A percentile compares a stretch with the other conserved stretches of the same genome.
Conservation (phyloP, 2,797 vertebrate genomes). For the Taeniopygia guttata region DNA sequence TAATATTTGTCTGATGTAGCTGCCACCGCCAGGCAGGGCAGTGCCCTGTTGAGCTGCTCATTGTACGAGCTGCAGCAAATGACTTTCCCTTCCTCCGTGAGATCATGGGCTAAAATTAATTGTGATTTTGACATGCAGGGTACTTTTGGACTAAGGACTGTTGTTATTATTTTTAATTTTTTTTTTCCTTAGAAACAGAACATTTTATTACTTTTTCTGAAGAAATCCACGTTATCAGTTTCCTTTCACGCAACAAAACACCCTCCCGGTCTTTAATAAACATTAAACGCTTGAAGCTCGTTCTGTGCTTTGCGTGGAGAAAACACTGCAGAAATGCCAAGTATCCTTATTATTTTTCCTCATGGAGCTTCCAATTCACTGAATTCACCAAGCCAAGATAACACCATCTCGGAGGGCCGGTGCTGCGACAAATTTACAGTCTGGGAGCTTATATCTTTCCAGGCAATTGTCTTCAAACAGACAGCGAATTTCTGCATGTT, state of each 20-base stretch:
- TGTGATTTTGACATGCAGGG: neutral
- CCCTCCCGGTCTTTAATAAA: constrained; percentile 28
- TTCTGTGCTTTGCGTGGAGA: neutral
- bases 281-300: neutral
- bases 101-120: constrained; percentile 55
- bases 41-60: constrained; percentile 22
- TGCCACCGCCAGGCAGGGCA: neutral
- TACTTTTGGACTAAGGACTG: neutral
- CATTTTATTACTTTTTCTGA: constrained; percentile 32
- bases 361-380: constrained; percentile 52
- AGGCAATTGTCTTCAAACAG: constrained; percentile 67
- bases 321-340: constrained; percentile 29
- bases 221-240: constrained; percentile 45
- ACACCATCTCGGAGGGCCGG: neutral
- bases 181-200: constrained; percentile 32
- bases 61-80: constrained; percentile 29
- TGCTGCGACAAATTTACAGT: neutral
- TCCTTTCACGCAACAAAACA: constrained; percentile 24
- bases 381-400: constrained; percentile 42
- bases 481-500: constrained; percentile 44
- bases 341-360: constrained; percentile 18
- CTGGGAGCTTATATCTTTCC: constrained; percentile 55
- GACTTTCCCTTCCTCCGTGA: constrained; percentile 45
- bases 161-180: constrained; percentile 3
- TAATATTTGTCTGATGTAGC: constrained; percentile 21